phyloP scores from a whole-genome alignment of 2,113 vertebrate genomes.

The Gambusia holbrooki region DNA sequence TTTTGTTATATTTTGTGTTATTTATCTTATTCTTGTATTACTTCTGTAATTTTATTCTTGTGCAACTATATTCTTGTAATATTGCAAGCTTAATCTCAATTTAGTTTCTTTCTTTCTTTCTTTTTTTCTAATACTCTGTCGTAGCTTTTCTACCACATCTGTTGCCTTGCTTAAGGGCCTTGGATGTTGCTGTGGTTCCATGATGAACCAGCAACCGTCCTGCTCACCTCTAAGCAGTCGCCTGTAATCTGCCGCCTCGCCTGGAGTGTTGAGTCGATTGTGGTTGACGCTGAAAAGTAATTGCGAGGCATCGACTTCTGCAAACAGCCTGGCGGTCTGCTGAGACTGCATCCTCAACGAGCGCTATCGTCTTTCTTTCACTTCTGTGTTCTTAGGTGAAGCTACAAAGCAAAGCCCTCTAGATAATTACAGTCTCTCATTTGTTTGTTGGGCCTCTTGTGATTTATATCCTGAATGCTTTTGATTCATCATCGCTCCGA shows the following conservation, averaged over 20 bases:
- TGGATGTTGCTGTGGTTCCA: not conserved
- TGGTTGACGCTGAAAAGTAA: constrained; percentile 27
- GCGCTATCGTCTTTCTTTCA: constrained; percentile 44
- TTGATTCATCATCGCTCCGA: constrained; percentile 59
- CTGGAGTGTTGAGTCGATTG: constrained; percentile 18
- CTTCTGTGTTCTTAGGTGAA: constrained; percentile 26
- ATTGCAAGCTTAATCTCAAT: too few species aligned
- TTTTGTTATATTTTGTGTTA: too few species aligned
- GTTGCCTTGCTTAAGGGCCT: constrained; percentile 19
- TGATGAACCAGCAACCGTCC: constrained; percentile 3
- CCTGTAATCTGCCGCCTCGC: constrained; percentile 28
- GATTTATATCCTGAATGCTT: constrained; percentile 60
- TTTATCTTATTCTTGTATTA: too few species aligned
- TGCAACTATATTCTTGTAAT: too few species aligned
- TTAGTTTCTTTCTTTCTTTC: too few species aligned
- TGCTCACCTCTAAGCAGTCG: constrained; percentile 1
- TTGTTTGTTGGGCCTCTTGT: constrained; percentile 62
- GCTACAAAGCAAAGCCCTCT: constrained; percentile 55
- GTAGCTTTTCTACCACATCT: not conserved
- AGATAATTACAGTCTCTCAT: constrained; percentile 61
- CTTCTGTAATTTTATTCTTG: too few species aligned
- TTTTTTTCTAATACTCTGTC: too few species aligned
- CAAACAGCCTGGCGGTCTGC: constrained; percentile 22
- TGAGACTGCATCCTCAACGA: constrained; percentile 29
- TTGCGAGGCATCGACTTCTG: constrained; percentile 9